Conservation (phyloP, 2,797 vertebrate species). For the Darevskia nairensis region DNA sequence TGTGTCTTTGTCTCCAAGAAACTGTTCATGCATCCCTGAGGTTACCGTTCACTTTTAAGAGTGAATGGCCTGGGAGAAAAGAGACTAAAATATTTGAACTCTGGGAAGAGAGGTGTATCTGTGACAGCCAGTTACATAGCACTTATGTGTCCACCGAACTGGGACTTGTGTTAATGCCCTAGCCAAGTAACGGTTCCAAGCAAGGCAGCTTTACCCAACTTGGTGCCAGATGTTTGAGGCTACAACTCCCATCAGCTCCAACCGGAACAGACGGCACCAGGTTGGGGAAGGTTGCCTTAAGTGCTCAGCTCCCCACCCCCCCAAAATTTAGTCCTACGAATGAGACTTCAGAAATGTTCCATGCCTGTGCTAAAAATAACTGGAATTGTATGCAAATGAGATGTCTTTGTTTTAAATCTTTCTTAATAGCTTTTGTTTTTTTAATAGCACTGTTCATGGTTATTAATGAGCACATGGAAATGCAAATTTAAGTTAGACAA, state of each 20-base stretch:
- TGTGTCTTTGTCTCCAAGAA: too few relatives aligned
- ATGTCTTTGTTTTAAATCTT: slow-evolving; percentile 21
- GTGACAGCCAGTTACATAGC: background rate
- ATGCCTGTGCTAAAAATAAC: slow-evolving; percentile 33
- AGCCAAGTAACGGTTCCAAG: background rate
- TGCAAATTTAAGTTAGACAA: slow-evolving; percentile 5
- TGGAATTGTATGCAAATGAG: slow-evolving; percentile 6
- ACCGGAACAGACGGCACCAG: too few relatives aligned
- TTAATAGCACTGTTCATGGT: slow-evolving; percentile 31
- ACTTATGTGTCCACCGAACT: background rate
- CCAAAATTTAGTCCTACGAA: background rate
- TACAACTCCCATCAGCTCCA: too few relatives aligned
- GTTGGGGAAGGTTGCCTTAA: background rate
- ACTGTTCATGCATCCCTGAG: background rate
- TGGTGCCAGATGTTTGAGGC: too few relatives aligned
- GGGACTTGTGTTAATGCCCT: too few relatives aligned
- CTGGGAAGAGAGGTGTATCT: background rate
- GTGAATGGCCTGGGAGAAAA: too few relatives aligned
- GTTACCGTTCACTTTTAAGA: too few relatives aligned
- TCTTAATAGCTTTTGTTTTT: slow-evolving; percentile 7
- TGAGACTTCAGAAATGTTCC: background rate
- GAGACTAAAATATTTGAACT: background rate
- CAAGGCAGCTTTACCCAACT: background rate
- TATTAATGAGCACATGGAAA: slow-evolving; percentile 21
- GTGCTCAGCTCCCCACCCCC: background rate